phyloP scores from a whole-genome alignment of 2,797 vertebrate genomes.

The Oreortyx pictus region DNA sequence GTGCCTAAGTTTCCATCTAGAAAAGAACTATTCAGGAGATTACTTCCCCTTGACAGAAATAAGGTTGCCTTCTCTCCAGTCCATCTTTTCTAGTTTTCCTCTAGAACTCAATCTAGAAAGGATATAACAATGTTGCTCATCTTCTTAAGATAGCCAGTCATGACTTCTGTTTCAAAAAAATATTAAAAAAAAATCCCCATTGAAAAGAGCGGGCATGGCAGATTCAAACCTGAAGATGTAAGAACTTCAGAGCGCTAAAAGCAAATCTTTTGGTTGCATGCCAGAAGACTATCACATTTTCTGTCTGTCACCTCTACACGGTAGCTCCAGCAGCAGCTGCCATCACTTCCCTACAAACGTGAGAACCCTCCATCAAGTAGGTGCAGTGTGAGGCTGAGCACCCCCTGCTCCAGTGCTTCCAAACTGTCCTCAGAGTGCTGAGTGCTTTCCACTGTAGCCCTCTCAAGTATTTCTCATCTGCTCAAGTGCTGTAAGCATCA shows the following conservation, averaged over 20 bases:
- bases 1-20: neutral
- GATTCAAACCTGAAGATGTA: neutral
- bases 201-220: neutral
- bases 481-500: neutral
- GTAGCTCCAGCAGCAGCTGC: neutral
- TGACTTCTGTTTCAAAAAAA: neutral
- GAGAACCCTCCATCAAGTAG: neutral
- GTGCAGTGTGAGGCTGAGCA: accelerated
- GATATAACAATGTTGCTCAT: neutral
- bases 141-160: neutral
- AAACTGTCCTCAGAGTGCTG: neutral
- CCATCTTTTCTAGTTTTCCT: neutral
- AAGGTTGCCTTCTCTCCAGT: neutral
- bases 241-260: neutral
- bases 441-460: neutral
- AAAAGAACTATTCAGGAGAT: neutral
- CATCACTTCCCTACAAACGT: neutral
- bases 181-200: neutral
- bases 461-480: neutral
- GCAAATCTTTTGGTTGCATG: accelerated
- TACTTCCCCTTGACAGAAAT: neutral
- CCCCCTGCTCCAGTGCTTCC: accelerated
- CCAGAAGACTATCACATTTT: neutral
- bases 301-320: neutral
- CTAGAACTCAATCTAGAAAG: neutral